Evolutionary conservation across 1,140 invertebrate species (phyloP).

Genomic region (Zaprionus davidi): DNA sequence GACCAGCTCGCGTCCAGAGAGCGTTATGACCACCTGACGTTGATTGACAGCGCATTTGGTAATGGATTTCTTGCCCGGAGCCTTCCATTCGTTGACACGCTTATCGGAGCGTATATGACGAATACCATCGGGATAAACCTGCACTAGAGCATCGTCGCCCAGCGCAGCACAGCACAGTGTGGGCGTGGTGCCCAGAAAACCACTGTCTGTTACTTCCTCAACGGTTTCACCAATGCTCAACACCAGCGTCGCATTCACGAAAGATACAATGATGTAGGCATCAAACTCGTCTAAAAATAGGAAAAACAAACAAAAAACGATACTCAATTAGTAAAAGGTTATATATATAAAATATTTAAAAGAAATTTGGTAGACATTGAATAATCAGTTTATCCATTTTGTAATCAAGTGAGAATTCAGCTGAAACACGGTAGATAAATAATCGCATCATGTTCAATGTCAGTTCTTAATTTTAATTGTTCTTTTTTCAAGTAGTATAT

Average conservation of each 20-base stretch:
- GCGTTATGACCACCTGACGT: conserved; percentile 98
- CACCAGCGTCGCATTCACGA: conserved; percentile 99
- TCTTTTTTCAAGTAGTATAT: conserved; percentile 11
- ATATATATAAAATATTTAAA: neutral
- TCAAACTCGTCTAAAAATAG: conserved; percentile 86
- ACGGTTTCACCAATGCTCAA: conserved; percentile 99
- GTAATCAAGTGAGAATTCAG: conserved; percentile 83
- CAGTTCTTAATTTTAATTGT: conserved; percentile 44
- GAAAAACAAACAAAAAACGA: conserved; percentile 30
- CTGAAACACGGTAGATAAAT: conserved; percentile 84
- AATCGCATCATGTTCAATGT: conserved; percentile 83
- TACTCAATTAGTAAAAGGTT: conserved; percentile 21
- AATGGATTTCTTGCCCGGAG: conserved; percentile 98
- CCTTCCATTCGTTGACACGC: conserved; percentile 99
- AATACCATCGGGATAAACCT: conserved; percentile 99
- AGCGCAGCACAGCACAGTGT: conserved; percentile 98
- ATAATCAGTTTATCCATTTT: conserved; percentile 80
- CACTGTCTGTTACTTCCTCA: conserved; percentile 99
- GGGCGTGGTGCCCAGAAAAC: conserved; percentile 98
- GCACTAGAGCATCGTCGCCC: conserved; percentile 98
- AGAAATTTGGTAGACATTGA: conserved; percentile 49
- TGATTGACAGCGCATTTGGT: conserved; percentile 99
- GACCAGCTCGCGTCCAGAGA: conserved; percentile 98
- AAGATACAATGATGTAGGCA: conserved; percentile 99
- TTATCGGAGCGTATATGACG: conserved; percentile 98